Evolutionary conservation across 2,888 invertebrate species (phyloP), one percentile per base, ranked within the genome.

Genomic region (Dendrolimus houi): DNA sequence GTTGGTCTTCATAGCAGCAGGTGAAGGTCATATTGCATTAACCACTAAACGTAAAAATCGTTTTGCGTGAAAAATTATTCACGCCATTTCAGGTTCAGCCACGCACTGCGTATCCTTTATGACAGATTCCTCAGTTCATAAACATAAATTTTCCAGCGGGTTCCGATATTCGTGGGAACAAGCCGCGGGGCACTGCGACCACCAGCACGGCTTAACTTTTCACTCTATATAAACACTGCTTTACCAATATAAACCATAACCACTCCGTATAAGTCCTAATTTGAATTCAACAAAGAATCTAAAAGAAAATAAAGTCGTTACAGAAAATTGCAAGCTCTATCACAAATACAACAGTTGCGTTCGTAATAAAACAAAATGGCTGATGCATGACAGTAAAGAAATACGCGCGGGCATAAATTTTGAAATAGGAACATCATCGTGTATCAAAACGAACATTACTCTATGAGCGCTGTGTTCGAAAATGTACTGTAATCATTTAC

Each of bases 111-210:
- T 84, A 89, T 88, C 81, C 80, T 80, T 86, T 85, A 87, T 85
- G 88, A 87, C 89, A 88, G 81, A 87, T 87, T 87, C 87, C 88
- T 87, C 85, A 86, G 85, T 85, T 82, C 85, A 84, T 89, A 83
- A 86, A 83, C 87, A 89, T 88, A 89, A 83, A 89, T 89, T 89
- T 89, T 88, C 90, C 87, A 79, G 71, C 75, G 82, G 70, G 79
- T 71, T 70, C 64, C 82, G 74, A 88, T 86, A 88, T 78, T 80
- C 90, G 90, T 89, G 90, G 85, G 90, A 90, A 89, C 80, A 63
- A 60, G 85, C 86, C 86, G 72, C 76, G 70, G 77, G 87, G 76
- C 78, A 65, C 64, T 62, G 55, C 86, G 89, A 89, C 90, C 90
- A 90, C 90, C 89, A 85, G 77, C 85, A 85, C 81, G 63, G 85